Evolutionary conservation across 2,888 invertebrate species (phyloP).

Genomic region (Rhaphigaster nebulosa): DNA sequence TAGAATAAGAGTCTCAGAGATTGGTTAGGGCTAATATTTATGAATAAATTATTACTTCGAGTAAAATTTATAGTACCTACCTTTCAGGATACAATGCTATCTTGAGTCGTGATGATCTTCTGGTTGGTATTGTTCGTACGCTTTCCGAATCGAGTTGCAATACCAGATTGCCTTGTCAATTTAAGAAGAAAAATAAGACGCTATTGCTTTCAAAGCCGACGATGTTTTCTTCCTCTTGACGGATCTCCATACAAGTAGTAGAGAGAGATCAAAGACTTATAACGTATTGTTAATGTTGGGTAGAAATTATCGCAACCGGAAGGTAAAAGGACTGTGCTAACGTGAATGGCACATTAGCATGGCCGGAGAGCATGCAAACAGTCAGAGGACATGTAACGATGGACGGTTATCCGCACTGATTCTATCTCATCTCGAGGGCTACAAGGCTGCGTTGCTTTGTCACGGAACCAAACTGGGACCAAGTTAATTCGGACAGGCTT

Average conservation of each 20-base stretch:
- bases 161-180: no score
- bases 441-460: neutral
- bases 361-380: neutral
- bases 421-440: neutral
- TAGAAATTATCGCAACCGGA: neutral
- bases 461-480: neutral
- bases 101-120: no score
- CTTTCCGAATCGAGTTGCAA: no score
- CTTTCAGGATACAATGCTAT: no score
- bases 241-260: neutral
- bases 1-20: no score
- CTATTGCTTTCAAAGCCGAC: no score
- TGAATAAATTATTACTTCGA: no score
- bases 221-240: neutral
- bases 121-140: no score
- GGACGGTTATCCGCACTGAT: neutral
- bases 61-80: no score
- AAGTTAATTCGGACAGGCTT: neutral
- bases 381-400: neutral
- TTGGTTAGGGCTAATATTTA: no score
- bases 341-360: neutral
- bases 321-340: neutral
- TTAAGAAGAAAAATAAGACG: no score
- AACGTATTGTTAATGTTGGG: neutral
- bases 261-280: neutral